Percentiles rank a stretch among this genome's conserved stretches.
phyloP scores from a whole-genome alignment of 1,140 invertebrate genomes.

The Helicoverpa zea region DNA sequence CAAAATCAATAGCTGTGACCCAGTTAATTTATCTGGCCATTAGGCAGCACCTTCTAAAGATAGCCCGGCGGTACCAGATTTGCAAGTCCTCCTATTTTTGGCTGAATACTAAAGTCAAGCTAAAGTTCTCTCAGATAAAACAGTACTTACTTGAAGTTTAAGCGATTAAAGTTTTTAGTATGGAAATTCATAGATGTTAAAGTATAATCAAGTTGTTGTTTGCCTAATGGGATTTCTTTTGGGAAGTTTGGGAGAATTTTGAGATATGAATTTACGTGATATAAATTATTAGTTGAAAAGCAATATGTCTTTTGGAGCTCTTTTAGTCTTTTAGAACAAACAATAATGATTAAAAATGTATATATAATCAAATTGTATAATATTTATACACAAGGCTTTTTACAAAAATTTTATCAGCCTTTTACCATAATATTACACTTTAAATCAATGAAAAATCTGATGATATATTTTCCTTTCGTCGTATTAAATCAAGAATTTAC shows the following conservation, averaged over 20 bases:
- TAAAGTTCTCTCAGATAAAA: constrained; percentile 4
- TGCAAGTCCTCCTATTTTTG: constrained; percentile 32
- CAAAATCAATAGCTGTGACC: constrained; percentile 36
- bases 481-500: no score
- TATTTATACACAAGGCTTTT: no score
- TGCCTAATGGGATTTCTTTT: background rate
- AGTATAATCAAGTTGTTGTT: constrained; percentile 1
- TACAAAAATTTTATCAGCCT: no score
- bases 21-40: constrained; percentile 22
- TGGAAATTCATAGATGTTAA: constrained; percentile 1
- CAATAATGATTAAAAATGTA: no score
- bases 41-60: constrained; percentile 21
- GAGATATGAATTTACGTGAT: constrained; percentile 2
- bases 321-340: no score
- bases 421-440: no score
- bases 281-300: background rate
- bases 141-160: constrained; percentile 9
- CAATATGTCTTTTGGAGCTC: background rate
- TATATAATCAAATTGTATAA: no score
- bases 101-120: constrained; percentile 17
- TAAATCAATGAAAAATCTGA: no score
- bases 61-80: constrained; percentile 11
- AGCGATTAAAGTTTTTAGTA: constrained; percentile 28
- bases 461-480: no score
- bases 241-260: background rate